These are phyloP conservation scores for Cynoglossus semilaevis DNA, from an alignment of 2,113 vertebrate genomes.

Conservation along the genomic window DNA sequence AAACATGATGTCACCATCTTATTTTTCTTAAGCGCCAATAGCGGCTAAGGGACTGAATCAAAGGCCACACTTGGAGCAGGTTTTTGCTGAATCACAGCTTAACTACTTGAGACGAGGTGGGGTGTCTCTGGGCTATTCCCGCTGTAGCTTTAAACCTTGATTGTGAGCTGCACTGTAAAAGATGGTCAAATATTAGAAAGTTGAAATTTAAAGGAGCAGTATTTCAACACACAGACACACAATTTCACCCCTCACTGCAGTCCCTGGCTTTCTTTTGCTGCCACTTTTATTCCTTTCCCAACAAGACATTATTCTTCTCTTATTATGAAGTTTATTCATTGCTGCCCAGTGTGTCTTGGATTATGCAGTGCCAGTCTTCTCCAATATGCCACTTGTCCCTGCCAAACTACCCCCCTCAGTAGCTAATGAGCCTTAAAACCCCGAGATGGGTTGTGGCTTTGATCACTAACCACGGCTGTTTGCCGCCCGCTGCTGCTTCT, in stretches of 20 bases:
- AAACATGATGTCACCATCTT: too few species aligned
- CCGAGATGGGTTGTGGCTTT: conserved; percentile 64
- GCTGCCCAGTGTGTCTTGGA: conserved; percentile 26
- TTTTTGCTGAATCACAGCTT: too few species aligned
- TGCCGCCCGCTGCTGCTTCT: conserved; percentile 55
- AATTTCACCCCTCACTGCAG: conserved; percentile 8
- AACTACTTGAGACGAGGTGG: too few species aligned
- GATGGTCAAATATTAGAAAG: too few species aligned
- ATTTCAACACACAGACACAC: conserved; percentile 2
- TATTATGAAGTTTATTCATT: conserved; percentile 47
- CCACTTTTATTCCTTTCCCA: neutral
- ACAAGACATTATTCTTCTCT: conserved; percentile 28
- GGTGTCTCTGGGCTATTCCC: too few species aligned
- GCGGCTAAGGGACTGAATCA: too few species aligned
- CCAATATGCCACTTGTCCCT: conserved; percentile 61
- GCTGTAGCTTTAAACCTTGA: too few species aligned
- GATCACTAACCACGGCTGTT: conserved; percentile 68
- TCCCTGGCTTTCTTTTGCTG: conserved; percentile 4
- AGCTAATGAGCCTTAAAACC: conserved; percentile 71
- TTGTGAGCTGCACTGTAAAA: too few species aligned
- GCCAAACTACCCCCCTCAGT: conserved; percentile 52
- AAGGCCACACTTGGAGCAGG: too few species aligned
- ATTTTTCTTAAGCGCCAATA: too few species aligned
- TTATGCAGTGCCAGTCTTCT: conserved; percentile 54
- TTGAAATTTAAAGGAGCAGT: neutral